These are phyloP conservation scores for Gryon sp. DNA, from an alignment of 1,140 invertebrate genomes.

Conservation along the genomic window DNA sequence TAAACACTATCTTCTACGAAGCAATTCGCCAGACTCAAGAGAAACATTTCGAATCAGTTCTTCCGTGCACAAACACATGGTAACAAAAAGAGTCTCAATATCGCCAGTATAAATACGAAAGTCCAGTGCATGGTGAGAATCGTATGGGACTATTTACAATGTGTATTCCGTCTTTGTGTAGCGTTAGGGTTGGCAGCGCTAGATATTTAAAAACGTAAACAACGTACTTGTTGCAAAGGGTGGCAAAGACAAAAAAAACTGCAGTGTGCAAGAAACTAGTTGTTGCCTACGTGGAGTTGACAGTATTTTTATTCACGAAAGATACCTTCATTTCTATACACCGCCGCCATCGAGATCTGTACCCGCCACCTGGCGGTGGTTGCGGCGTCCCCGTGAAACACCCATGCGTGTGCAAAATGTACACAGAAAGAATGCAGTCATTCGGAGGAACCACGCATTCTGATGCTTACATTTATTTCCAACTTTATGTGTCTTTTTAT, in stretches of 20 bases:
- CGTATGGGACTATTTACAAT: constrained; percentile 69
- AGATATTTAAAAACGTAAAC: constrained; percentile 63
- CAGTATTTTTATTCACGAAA: constrained; percentile 75
- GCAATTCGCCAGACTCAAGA: not conserved
- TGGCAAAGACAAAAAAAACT: too few relatives aligned
- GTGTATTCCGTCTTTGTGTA: constrained; percentile 72
- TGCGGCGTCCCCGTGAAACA: not conserved
- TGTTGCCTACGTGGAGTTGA: constrained; percentile 67
- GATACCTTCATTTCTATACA: constrained; percentile 77
- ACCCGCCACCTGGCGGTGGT: constrained; percentile 38
- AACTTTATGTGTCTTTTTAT: constrained; percentile 7
- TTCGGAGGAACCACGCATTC: too few relatives aligned
- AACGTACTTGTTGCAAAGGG: too few relatives aligned
- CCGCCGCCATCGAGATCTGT: constrained; percentile 12
- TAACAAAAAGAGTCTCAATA: constrained; percentile 20
- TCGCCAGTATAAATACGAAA: constrained; percentile 31
- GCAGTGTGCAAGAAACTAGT: constrained; percentile 67
- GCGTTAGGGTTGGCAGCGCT: too few relatives aligned
- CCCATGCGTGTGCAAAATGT: constrained; percentile 15
- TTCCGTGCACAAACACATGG: constrained; percentile 1
- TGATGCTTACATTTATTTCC: constrained; percentile 19
- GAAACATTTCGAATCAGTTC: not conserved
- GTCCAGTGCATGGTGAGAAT: not conserved
- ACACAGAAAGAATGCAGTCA: too few relatives aligned
- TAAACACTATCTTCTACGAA: not conserved